Evolutionary conservation across 2,113 vertebrate species (phyloP).

Genomic region (Chamaea fasciata): DNA sequence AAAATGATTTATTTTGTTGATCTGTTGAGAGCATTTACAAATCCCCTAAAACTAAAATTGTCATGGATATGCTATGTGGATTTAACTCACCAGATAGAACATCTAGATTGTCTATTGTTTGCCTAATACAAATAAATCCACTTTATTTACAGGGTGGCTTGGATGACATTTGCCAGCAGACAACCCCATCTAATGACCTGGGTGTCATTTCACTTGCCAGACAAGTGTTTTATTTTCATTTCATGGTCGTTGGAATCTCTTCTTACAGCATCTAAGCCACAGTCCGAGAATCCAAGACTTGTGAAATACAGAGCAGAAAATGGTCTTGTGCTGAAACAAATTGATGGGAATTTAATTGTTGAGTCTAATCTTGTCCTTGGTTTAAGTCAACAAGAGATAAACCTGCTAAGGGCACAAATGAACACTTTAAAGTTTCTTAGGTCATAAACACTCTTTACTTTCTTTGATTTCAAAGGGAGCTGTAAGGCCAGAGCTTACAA

Average conservation of each 20-base stretch:
- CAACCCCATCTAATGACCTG: background rate
- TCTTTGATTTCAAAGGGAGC: background rate
- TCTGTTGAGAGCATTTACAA: background rate
- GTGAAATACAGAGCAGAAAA: background rate
- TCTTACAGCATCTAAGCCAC: background rate
- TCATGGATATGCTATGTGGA: background rate
- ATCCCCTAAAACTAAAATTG: background rate
- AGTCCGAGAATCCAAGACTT: background rate
- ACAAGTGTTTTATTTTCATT: background rate
- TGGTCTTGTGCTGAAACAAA: background rate
- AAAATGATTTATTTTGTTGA: background rate
- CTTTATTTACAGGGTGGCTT: background rate
- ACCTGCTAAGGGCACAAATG: background rate
- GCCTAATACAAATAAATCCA: background rate
- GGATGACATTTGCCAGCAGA: background rate
- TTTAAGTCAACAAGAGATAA: conserved; percentile 19
- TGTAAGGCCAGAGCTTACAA: background rate
- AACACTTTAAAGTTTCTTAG: background rate
- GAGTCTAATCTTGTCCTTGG: conserved; percentile 3
- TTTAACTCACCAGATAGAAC: background rate
- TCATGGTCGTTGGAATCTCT: background rate
- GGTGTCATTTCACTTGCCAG: background rate
- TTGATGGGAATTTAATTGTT: background rate
- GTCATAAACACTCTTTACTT: background rate
- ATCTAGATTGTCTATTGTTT: background rate